Conservation (phyloP, 92 coral and sea anemone species). For the Isaurus tuberculatus region DNA sequence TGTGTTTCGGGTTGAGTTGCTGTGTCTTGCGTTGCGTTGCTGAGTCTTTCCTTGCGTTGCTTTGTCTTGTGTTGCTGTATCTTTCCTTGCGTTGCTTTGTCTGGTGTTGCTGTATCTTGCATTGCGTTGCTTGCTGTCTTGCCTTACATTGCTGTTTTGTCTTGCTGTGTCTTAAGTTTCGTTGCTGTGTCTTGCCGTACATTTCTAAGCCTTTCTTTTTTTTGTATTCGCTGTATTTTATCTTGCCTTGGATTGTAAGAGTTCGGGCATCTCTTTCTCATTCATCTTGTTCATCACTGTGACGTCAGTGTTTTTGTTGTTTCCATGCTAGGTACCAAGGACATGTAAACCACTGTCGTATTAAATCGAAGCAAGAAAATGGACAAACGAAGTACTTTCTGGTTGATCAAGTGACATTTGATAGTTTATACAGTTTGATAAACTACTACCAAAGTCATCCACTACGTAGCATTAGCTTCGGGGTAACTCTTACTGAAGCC, state of each 20-base stretch:
- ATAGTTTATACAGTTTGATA: slow-evolving; percentile 93
- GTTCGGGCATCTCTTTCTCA: too few species aligned
- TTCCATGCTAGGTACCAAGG: slow-evolving; percentile 76
- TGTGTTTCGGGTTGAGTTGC: too few species aligned
- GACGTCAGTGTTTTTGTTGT: not conserved
- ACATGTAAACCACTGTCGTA: slow-evolving; percentile 93
- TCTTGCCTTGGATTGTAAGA: too few species aligned
- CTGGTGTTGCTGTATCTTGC: not conserved
- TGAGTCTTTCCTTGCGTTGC: not conserved
- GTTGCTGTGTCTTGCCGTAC: too few species aligned
- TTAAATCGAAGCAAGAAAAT: slow-evolving; percentile 95
- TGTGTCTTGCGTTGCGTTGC: not conserved
- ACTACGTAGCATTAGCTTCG: slow-evolving; percentile 89
- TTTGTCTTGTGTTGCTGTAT: not conserved
- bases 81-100: too few species aligned
- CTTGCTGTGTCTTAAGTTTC: too few species aligned
- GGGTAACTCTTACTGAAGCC: slow-evolving; percentile 92
- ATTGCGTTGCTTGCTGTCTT: not conserved
- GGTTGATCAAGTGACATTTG: slow-evolving; percentile 98
- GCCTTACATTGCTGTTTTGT: too few species aligned
- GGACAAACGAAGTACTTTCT: slow-evolving; percentile 98
- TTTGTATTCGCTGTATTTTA: too few species aligned
- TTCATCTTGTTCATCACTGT: too few species aligned
- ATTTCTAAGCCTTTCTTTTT: too few species aligned
- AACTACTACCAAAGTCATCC: slow-evolving; percentile 87